Evolutionary conservation across 2,888 invertebrate genomes (phyloP).

Genomic region (Pachymerium ferrugineum): DNA sequence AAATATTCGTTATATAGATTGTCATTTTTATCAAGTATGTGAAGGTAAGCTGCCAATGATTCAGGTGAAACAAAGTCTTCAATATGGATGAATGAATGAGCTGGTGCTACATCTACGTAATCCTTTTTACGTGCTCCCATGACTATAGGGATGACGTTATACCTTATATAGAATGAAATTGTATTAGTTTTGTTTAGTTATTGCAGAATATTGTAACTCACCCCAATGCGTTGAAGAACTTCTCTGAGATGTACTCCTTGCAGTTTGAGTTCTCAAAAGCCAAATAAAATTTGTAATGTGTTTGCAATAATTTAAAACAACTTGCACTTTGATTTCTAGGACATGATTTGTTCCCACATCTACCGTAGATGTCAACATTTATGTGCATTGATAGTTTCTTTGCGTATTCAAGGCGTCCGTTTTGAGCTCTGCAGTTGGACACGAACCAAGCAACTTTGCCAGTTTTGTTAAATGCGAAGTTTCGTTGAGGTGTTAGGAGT

Average conservation of each 20-base stretch:
- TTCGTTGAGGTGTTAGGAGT: too few relatives aligned
- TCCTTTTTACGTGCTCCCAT: slow-evolving; percentile 93
- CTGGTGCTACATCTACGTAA: slow-evolving; percentile 80
- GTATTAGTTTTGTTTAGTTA: too few relatives aligned
- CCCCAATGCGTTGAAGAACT: slow-evolving; percentile 91
- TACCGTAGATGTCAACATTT: slow-evolving; percentile 83
- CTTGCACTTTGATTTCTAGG: slow-evolving; percentile 67
- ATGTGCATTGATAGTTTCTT: slow-evolving; percentile 78
- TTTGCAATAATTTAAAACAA: slow-evolving; percentile 84
- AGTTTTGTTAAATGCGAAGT: too few relatives aligned
- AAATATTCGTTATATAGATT: slow-evolving; percentile 90
- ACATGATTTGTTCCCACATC: slow-evolving; percentile 78
- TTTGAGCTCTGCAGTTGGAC: slow-evolving; percentile 90
- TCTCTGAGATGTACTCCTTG: slow-evolving; percentile 91
- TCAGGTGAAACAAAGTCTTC: slow-evolving; percentile 87
- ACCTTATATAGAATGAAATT: too few relatives aligned
- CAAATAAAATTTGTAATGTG: slow-evolving; percentile 92
- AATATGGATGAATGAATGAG: slow-evolving; percentile 88
- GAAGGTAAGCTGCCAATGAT: slow-evolving; percentile 79
- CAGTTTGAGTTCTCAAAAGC: slow-evolving; percentile 97
- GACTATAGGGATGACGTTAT: slow-evolving; percentile 84
- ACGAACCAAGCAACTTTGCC: slow-evolving; percentile 92
- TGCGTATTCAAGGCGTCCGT: slow-evolving; percentile 81
- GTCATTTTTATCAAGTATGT: slow-evolving; percentile 77
- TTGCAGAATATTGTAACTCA: too few relatives aligned